A percentile compares a stretch with the other conserved stretches of the same genome.
Conservation (phyloP, 1,140 invertebrate genomes). For the Diuraphis noxia region DNA sequence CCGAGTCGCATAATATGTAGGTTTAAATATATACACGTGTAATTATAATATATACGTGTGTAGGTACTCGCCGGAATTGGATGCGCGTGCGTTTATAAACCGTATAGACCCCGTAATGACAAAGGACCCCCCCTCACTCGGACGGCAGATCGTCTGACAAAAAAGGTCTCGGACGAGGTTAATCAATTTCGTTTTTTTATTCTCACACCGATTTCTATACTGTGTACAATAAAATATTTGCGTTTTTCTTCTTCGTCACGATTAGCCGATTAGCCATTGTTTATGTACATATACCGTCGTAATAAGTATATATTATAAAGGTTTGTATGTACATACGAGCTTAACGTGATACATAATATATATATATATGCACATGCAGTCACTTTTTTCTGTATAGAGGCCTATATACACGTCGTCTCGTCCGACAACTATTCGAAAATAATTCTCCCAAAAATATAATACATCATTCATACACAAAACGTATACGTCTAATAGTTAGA, state of each 20-base stretch:
- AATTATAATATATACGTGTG: not conserved
- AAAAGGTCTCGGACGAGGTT: slow-evolving; percentile 4
- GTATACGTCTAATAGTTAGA: not conserved
- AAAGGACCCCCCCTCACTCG: not conserved
- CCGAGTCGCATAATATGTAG: not conserved
- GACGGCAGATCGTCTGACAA: not conserved
- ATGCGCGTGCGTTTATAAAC: not conserved
- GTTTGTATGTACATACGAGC: not conserved
- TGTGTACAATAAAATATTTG: not conserved
- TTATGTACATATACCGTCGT: not conserved
- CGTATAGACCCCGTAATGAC: not conserved
- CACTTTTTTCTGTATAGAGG: not conserved
- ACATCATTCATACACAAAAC: not conserved
- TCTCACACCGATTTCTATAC: not conserved
- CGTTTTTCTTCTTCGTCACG: not conserved
- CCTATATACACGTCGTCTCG: not conserved
- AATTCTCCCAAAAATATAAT: not conserved
- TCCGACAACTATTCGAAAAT: not conserved
- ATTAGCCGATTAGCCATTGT: not conserved
- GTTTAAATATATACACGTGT: not conserved
- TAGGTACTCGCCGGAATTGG: not conserved
- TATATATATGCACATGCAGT: too few relatives aligned
- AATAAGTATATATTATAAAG: not conserved
- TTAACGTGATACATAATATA: too few relatives aligned
- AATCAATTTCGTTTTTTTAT: not conserved